A percentile compares a stretch with the other conserved stretches of the same genome.
These are phyloP conservation scores for Babylonia areolata DNA, from an alignment of 1,140 invertebrate species.

Conservation along the genomic window DNA sequence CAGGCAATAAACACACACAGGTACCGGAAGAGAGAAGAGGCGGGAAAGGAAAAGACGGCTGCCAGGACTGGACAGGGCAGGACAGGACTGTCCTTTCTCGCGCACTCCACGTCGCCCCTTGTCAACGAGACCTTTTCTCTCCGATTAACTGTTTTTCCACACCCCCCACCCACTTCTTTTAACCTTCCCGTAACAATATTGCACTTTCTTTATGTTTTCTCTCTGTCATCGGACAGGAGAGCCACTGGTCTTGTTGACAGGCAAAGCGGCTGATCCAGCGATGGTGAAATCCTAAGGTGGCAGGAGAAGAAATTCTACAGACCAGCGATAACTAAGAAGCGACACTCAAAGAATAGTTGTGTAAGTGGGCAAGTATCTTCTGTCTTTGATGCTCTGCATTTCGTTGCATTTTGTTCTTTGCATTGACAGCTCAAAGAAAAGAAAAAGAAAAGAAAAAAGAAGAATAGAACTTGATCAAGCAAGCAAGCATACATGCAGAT, in stretches of 20 bases:
- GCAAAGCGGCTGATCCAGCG: constrained; percentile 18
- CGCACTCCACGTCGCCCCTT: not conserved
- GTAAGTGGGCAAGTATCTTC: constrained; percentile 69
- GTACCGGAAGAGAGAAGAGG: not conserved
- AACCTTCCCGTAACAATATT: constrained; percentile 29
- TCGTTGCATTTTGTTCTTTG: not conserved
- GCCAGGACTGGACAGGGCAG: no score
- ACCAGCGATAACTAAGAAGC: constrained; percentile 26
- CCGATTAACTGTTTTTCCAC: no score
- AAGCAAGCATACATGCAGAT: not conserved
- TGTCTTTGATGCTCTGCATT: constrained; percentile 44
- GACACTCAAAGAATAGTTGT: constrained; percentile 32
- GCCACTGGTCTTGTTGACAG: constrained; percentile 39
- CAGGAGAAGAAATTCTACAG: constrained; percentile 27
- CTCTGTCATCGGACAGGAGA: constrained; percentile 40
- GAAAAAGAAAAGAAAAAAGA: no score
- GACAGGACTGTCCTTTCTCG: not conserved
- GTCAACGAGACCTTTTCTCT: not conserved
- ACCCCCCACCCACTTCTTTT: constrained; percentile 26
- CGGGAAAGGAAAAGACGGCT: not conserved
- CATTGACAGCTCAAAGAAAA: not conserved
- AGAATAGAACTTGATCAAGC: not conserved
- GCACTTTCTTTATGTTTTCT: constrained; percentile 40
- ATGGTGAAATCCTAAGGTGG: constrained; percentile 27
- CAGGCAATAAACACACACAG: constrained; percentile 20